phyloP scores from a whole-genome alignment of 1,140 invertebrate species.

The Camponotus floridanus region DNA sequence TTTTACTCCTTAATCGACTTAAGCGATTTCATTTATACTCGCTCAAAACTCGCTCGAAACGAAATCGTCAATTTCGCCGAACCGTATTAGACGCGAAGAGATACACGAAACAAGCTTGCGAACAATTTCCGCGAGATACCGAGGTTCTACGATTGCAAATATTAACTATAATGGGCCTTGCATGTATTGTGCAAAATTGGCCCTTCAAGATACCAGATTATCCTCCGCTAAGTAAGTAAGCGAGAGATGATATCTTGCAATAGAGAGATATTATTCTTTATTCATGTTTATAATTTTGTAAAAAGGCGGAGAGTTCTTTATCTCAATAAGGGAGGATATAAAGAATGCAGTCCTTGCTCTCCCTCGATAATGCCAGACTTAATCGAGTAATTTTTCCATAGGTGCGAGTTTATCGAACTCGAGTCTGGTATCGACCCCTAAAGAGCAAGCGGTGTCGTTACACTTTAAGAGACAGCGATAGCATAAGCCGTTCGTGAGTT shows the following conservation, averaged over 20 bases:
- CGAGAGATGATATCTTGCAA: not conserved
- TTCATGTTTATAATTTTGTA: not conserved
- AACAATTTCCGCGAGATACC: not conserved
- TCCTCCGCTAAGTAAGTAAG: not conserved
- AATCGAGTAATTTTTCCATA: not conserved
- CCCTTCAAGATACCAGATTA: not conserved
- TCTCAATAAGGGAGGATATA: not conserved
- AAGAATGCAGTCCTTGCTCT: not conserved
- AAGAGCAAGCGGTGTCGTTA: slow-evolving; percentile 21
- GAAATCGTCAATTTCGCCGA: not conserved
- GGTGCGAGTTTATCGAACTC: slow-evolving; percentile 5
- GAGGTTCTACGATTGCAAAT: not conserved
- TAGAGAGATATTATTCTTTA: not conserved
- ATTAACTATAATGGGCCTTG: not conserved
- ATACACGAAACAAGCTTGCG: not conserved
- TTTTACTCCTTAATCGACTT: not conserved
- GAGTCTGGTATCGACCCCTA: slow-evolving; percentile 3
- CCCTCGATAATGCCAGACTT: not conserved
- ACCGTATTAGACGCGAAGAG: not conserved
- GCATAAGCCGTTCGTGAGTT: not conserved
- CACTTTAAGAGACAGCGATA: slow-evolving; percentile 33
- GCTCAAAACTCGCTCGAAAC: not conserved
- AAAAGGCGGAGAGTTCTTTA: not conserved
- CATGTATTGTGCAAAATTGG: not conserved
- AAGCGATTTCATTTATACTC: not conserved